Evolutionary conservation across 2,888 invertebrate species (phyloP).

Genomic region (Orthonevra nobilis): DNA sequence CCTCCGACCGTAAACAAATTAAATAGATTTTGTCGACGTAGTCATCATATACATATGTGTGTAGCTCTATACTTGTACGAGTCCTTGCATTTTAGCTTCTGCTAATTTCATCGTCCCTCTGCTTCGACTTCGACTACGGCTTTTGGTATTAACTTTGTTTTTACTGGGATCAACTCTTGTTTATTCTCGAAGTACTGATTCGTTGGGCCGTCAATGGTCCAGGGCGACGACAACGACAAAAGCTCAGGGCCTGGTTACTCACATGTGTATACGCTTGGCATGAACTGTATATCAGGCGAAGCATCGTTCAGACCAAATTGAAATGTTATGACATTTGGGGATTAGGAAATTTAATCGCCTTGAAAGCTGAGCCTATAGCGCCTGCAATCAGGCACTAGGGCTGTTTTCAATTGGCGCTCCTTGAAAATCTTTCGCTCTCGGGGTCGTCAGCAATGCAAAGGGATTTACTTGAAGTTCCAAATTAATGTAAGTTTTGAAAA

Average conservation of each 20-base stretch:
- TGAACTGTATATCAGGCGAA: background rate
- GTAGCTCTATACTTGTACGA: no score
- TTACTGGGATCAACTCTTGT: conserved; percentile 66
- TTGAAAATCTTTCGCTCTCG: no score
- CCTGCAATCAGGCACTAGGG: no score
- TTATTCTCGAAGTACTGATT: conserved; percentile 48
- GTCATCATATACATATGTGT: background rate
- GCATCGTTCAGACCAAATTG: conserved; percentile 47
- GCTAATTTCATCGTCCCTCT: background rate
- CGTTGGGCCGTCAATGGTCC: conserved; percentile 42
- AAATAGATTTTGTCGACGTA: conserved; percentile 63
- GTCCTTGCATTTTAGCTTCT: background rate
- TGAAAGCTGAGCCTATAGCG: conserved; percentile 4
- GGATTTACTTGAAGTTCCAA: background rate
- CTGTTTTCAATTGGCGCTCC: no score
- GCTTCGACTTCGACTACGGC: background rate
- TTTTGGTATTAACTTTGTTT: conserved; percentile 60
- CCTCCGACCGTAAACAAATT: conserved; percentile 67
- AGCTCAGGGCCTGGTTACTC: background rate
- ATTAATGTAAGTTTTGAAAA: no score
- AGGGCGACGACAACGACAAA: background rate
- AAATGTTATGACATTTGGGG: conserved; percentile 65
- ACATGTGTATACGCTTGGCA: background rate
- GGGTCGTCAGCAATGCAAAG: no score
- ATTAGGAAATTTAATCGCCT: conserved; percentile 61